These are phyloP conservation scores for Thryonomys swinderianus DNA, from an alignment of 2,113 vertebrate genomes.

Conservation along the genomic window DNA sequence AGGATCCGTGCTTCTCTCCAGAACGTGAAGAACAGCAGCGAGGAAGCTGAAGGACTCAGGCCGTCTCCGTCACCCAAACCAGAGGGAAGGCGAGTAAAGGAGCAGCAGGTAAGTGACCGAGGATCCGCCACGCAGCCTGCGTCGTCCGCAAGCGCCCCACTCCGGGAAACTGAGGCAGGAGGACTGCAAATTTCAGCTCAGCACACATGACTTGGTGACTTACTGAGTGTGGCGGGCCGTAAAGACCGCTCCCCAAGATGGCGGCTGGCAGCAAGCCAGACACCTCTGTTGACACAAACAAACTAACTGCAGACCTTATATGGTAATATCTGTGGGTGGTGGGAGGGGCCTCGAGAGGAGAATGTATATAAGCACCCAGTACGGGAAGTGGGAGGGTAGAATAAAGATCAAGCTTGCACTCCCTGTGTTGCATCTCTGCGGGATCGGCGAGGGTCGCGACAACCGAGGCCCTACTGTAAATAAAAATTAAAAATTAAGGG, in stretches of 20 bases:
- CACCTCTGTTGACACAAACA: too few relatives aligned
- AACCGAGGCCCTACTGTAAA: not conserved
- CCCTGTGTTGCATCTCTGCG: too few relatives aligned
- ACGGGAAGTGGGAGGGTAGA: too few relatives aligned
- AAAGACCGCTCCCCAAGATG: too few relatives aligned
- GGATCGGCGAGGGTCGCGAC: too few relatives aligned
- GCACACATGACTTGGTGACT: not conserved
- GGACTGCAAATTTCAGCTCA: not conserved
- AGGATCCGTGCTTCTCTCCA: not conserved
- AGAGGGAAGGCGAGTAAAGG: not conserved
- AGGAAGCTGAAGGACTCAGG: not conserved
- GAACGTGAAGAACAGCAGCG: not conserved
- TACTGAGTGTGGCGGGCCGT: too few relatives aligned
- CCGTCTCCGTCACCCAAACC: not conserved
- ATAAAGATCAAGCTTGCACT: too few relatives aligned
- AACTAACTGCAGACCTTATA: too few relatives aligned
- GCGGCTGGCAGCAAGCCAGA: too few relatives aligned
- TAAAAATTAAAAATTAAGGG: not conserved
- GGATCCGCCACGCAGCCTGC: not conserved
- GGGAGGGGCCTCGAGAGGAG: too few relatives aligned
- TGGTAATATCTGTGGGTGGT: too few relatives aligned
- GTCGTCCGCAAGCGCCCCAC: not conserved
- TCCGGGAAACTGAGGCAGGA: not conserved
- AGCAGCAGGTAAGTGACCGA: not conserved
- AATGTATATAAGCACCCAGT: too few relatives aligned